phyloP scores from a whole-genome alignment of 2,113 vertebrate genomes.

The Pomatostomus ruficeps region DNA sequence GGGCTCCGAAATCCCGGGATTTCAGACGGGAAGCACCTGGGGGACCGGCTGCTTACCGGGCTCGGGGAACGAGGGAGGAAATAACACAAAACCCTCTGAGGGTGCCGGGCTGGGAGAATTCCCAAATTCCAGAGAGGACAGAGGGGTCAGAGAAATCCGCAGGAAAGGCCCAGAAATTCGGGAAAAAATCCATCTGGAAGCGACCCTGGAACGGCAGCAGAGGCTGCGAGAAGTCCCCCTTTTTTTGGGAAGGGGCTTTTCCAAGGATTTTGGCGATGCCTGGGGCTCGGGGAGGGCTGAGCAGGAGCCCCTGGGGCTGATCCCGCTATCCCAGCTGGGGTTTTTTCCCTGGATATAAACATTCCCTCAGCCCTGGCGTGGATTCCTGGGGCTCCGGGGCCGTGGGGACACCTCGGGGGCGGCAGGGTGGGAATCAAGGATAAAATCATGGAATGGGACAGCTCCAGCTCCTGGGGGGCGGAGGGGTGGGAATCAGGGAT shows the following conservation, averaged over 20 bases:
- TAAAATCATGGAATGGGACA: not conserved
- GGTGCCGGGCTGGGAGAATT: conserved; percentile 28
- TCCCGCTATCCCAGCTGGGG: not conserved
- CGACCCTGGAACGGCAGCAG: not conserved
- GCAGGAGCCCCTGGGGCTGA: fast-evolving
- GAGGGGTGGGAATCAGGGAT: not conserved
- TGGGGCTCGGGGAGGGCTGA: not conserved
- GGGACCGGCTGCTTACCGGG: not conserved
- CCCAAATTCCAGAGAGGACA: conserved; percentile 56
- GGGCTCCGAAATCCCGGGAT: not conserved
- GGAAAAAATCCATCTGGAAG: conserved; percentile 43
- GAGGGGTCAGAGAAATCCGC: conserved; percentile 16
- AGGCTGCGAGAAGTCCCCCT: not conserved
- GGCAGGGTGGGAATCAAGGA: fast-evolving
- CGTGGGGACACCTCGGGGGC: not conserved
- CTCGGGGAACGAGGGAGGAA: conserved; percentile 4
- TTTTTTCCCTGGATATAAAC: not conserved
- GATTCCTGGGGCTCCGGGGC: fast-evolving
- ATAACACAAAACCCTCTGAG: conserved; percentile 16
- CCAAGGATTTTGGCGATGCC: not conserved
- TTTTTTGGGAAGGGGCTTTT: not conserved
- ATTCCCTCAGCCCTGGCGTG: not conserved
- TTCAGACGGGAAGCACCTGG: not conserved
- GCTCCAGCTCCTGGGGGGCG: too few species aligned
- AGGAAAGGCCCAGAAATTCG: not conserved